phyloP scores from a whole-genome alignment of 2,797 vertebrate species.

The Alectoris magna region DNA sequence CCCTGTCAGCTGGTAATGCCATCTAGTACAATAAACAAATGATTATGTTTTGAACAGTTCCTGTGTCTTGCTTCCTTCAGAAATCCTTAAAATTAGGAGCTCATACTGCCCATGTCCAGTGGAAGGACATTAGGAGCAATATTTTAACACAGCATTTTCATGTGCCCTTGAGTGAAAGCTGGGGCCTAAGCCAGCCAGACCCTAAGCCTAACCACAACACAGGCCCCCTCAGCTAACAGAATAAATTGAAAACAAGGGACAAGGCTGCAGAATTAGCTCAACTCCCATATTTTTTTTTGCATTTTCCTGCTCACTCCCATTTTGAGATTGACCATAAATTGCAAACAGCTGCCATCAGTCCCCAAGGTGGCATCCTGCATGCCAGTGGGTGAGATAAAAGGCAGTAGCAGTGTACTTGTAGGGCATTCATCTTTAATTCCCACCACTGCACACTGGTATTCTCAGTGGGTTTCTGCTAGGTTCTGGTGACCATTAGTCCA shows the following conservation, averaged over 20 bases:
- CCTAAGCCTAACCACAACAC: not conserved
- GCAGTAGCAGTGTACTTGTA: not conserved
- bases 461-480: not conserved
- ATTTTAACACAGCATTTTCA: fast-evolving
- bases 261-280: not conserved
- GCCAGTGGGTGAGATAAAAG: conserved; percentile 20
- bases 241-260: not conserved
- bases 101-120: not conserved
- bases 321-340: not conserved
- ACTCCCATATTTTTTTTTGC: not conserved
- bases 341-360: not conserved
- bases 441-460: not conserved
- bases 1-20: not conserved
- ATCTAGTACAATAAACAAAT: not conserved
- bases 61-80: not conserved
- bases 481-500: conserved; percentile 40
- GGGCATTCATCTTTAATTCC: conserved; percentile 15
- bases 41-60: not conserved
- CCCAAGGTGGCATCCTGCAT: not conserved
- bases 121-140: not conserved
- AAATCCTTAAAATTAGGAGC: not conserved
- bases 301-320: not conserved
- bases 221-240: fast-evolving
- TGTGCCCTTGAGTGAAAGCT: not conserved
- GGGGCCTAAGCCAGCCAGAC: not conserved